phyloP scores from a whole-genome alignment of 2,797 vertebrate genomes.

The Pelodytes ibericus region DNA sequence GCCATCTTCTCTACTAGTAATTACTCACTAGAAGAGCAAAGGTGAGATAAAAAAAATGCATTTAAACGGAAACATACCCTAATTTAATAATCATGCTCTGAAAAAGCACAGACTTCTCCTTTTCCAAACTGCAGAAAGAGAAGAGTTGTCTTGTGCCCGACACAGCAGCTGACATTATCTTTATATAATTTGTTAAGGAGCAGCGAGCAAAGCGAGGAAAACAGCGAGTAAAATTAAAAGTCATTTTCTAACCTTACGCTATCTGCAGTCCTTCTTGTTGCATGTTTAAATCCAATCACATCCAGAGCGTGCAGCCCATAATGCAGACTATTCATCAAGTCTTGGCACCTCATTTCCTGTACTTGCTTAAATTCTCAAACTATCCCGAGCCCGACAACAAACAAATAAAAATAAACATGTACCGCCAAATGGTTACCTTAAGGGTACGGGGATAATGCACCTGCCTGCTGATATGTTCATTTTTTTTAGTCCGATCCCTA shows the following conservation, averaged over 20 bases:
- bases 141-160: no score
- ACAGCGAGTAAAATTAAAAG: constrained; percentile 3
- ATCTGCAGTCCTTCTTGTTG: constrained; percentile 14
- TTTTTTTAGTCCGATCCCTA: constrained; percentile 63
- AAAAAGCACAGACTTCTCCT: no score
- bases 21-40: no score
- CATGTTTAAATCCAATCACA: constrained; percentile 41
- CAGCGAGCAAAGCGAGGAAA: constrained; percentile 21
- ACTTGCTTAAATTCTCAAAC: constrained; percentile 55
- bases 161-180: constrained; percentile 35
- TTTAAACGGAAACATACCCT: no score
- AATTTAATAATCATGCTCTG: no score
- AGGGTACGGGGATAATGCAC: constrained; percentile 66
- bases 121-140: no score
- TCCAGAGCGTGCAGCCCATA: constrained; percentile 47
- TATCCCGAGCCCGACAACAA: constrained; percentile 59
- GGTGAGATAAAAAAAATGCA: no score
- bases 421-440: constrained; percentile 56
- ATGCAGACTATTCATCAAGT: constrained; percentile 55
- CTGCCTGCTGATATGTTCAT: constrained; percentile 62
- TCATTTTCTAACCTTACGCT: constrained; percentile 19
- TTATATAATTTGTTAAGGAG: constrained; percentile 32
- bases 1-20: no score
- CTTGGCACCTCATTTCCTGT: constrained; percentile 58
- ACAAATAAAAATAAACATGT: constrained; percentile 57